phyloP scores from a whole-genome alignment of 2,797 vertebrate species.

The Helicolenus hilgendorfi region DNA sequence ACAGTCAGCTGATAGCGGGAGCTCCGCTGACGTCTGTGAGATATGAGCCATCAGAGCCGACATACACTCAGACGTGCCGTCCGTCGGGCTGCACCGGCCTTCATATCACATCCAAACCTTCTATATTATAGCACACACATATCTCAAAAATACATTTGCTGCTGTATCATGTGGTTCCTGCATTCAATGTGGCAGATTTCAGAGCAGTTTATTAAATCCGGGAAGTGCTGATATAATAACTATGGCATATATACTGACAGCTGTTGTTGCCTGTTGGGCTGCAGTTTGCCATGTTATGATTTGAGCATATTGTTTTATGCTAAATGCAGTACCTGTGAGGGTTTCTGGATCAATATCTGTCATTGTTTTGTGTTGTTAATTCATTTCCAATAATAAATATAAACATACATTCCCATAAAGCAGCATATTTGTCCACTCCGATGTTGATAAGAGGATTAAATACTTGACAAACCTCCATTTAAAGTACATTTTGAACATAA shows the following conservation, averaged over 20 bases:
- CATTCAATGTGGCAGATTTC: background rate
- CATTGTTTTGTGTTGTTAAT: too few relatives aligned
- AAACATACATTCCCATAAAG: too few relatives aligned
- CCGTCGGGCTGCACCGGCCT: background rate
- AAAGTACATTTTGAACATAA: too few relatives aligned
- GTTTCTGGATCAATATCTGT: too few relatives aligned
- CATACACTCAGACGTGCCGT: background rate
- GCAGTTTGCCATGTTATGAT: too few relatives aligned
- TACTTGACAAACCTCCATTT: too few relatives aligned
- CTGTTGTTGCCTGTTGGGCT: too few relatives aligned
- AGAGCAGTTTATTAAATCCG: background rate
- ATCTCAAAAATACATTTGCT: background rate
- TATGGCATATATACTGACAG: background rate
- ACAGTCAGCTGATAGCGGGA: background rate
- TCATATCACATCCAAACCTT: slow-evolving; percentile 7
- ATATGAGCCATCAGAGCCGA: slow-evolving; percentile 14
- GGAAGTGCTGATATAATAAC: background rate
- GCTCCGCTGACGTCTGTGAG: slow-evolving; percentile 19
- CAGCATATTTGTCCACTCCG: too few relatives aligned
- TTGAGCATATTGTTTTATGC: too few relatives aligned
- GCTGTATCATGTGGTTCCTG: background rate
- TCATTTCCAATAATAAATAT: too few relatives aligned
- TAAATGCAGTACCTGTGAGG: too few relatives aligned
- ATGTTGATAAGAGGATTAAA: too few relatives aligned
- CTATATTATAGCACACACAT: background rate